Percentiles rank a stretch among this genome's conserved stretches.
Evolutionary conservation across 2,888 invertebrate species (phyloP).

Genomic region (Smittia sp.): DNA sequence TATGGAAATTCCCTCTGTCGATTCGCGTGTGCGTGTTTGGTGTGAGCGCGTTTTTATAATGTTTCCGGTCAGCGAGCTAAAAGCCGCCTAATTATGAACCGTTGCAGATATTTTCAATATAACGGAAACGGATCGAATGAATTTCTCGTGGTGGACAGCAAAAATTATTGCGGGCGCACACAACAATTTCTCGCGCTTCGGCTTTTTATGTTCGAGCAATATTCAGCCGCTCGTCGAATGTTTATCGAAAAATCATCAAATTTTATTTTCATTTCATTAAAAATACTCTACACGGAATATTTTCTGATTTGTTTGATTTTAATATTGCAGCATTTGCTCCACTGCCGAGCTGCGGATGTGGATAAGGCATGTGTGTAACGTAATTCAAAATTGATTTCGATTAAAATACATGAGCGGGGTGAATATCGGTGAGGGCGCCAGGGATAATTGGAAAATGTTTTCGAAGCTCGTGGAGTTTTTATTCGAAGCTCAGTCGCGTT

Average conservation of each 20-base stretch:
- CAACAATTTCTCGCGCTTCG: neutral
- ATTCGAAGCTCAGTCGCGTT: no score
- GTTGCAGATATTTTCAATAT: slow-evolving; percentile 16
- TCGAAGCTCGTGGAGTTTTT: neutral
- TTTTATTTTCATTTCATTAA: slow-evolving; percentile 34
- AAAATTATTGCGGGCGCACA: neutral
- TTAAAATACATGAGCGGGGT: neutral
- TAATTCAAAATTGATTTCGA: slow-evolving; percentile 8
- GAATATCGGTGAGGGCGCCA: no score
- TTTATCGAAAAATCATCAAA: slow-evolving; percentile 24
- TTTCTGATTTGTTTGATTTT: slow-evolving; percentile 18
- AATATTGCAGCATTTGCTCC: neutral
- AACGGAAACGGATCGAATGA: neutral
- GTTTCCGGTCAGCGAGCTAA: slow-evolving; percentile 25
- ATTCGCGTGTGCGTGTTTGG: slow-evolving; percentile 1
- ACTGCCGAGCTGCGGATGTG: neutral
- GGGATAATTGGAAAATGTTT: slow-evolving; percentile 17
- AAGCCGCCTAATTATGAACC: slow-evolving; percentile 35
- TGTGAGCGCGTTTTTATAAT: slow-evolving; percentile 16
- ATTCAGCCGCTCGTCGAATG: slow-evolving; percentile 1
- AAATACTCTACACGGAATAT: neutral
- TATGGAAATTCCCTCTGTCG: neutral
- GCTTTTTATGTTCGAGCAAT: neutral
- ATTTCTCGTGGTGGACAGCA: neutral
- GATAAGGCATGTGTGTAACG: neutral